These are phyloP conservation scores for Apteryx owenii DNA, from an alignment of 2,113 vertebrate genomes.

Conservation along the genomic window DNA sequence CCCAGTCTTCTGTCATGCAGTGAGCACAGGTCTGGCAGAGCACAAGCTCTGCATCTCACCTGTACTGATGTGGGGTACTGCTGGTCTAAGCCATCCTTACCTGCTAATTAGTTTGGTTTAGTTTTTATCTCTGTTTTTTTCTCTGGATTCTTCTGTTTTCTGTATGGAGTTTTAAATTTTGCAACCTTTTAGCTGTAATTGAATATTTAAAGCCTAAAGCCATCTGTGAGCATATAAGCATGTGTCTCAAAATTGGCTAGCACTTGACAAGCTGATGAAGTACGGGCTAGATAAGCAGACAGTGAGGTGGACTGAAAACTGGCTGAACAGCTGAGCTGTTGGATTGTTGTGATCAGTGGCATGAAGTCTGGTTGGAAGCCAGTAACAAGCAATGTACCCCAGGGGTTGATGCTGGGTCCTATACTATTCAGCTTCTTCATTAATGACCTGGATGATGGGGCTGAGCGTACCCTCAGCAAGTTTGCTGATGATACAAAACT, in stretches of 20 bases:
- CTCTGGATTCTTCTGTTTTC: background rate
- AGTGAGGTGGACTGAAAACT: no score
- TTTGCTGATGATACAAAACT: no score
- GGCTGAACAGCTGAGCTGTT: no score
- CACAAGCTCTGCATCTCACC: background rate
- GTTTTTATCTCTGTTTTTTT: background rate
- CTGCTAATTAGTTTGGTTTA: background rate
- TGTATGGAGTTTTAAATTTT: background rate
- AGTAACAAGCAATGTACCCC: no score
- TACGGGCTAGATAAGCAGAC: no score
- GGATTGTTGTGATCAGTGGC: no score
- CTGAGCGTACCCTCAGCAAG: no score
- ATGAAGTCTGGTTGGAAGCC: background rate
- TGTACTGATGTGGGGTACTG: background rate
- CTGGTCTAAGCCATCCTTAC: background rate
- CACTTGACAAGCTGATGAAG: background rate
- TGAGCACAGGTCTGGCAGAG: no score
- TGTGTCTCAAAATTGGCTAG: background rate
- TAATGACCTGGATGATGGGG: no score
- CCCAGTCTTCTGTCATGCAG: no score
- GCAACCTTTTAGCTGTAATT: fast-evolving
- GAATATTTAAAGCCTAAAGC: background rate
- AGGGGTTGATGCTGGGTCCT: no score
- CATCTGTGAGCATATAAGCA: background rate
- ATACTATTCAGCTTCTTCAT: no score